Percentiles rank a stretch among this genome's conserved stretches.
These are phyloP conservation scores for Cyclophora punctaria DNA, from an alignment of 2,888 invertebrate species.

Conservation along the genomic window DNA sequence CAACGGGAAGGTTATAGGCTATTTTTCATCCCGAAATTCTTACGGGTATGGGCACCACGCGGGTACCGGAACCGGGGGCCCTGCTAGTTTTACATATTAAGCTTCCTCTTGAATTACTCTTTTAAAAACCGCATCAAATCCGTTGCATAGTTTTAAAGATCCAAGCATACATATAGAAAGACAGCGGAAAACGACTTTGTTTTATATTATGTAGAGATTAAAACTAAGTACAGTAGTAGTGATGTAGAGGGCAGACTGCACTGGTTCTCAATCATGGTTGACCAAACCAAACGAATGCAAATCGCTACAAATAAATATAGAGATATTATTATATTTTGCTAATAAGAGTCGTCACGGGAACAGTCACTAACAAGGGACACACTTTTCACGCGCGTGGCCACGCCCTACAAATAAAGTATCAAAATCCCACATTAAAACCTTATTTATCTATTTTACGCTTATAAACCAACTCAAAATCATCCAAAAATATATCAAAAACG, in stretches of 20 bases:
- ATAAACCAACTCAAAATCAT: conserved; percentile 4
- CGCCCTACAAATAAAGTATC: conserved; percentile 55
- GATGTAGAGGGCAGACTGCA: not conserved
- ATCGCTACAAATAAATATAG: not conserved
- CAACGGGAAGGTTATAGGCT: too few relatives aligned
- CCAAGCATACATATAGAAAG: too few relatives aligned
- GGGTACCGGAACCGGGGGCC: too few relatives aligned
- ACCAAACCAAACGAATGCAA: not conserved
- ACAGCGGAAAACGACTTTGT: too few relatives aligned
- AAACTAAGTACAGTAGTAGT: not conserved
- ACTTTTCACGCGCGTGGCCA: conserved; percentile 30
- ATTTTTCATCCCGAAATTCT: too few relatives aligned
- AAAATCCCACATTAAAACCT: conserved; percentile 20
- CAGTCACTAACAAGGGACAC: conserved; percentile 51
- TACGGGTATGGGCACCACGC: not conserved
- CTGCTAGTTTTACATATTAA: too few relatives aligned
- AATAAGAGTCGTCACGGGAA: conserved; percentile 54
- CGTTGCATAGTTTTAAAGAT: too few relatives aligned
- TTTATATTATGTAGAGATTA: too few relatives aligned
- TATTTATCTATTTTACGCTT: conserved; percentile 28
- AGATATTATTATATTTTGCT: not conserved
- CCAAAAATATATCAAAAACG: not conserved
- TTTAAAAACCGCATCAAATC: too few relatives aligned
- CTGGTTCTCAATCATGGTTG: not conserved
- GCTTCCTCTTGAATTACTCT: too few relatives aligned